phyloP scores from a whole-genome alignment of 2,113 vertebrate genomes.

The Pseudolaguvia tuberculata region DNA sequence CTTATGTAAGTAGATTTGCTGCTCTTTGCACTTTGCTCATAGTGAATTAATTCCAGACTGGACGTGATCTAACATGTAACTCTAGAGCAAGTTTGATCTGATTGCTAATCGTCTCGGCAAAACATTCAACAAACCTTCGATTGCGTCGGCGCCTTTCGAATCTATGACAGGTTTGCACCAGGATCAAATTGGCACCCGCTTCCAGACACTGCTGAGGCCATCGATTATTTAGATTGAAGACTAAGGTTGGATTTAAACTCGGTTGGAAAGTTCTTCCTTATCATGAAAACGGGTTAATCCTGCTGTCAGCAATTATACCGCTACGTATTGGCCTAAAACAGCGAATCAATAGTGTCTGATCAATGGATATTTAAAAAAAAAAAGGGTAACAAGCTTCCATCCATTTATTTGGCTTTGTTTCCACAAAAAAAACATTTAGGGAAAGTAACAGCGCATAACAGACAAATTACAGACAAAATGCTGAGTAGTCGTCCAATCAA shows the following conservation, averaged over 20 bases:
- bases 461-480: background rate
- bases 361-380: background rate
- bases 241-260: background rate
- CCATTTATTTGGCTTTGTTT: background rate
- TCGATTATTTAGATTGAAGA: constrained; percentile 16
- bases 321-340: background rate
- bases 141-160: background rate
- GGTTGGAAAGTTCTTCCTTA: background rate
- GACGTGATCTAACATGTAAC: background rate
- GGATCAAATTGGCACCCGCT: background rate
- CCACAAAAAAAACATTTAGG: background rate
- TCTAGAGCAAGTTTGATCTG: background rate
- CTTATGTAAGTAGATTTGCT: background rate
- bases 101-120: background rate
- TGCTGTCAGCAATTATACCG: constrained; percentile 30
- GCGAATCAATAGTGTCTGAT: constrained; percentile 20
- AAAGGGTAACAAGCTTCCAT: constrained; percentile 4
- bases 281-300: background rate
- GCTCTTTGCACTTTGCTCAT: background rate
- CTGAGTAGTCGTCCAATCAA: too few relatives aligned
- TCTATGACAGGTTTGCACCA: too few relatives aligned
- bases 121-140: background rate
- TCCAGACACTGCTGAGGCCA: background rate
- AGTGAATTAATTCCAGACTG: background rate
- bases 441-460: background rate